Evolutionary conservation across 2,113 vertebrate species (phyloP).

Genomic region (Marmota flaviventris): DNA sequence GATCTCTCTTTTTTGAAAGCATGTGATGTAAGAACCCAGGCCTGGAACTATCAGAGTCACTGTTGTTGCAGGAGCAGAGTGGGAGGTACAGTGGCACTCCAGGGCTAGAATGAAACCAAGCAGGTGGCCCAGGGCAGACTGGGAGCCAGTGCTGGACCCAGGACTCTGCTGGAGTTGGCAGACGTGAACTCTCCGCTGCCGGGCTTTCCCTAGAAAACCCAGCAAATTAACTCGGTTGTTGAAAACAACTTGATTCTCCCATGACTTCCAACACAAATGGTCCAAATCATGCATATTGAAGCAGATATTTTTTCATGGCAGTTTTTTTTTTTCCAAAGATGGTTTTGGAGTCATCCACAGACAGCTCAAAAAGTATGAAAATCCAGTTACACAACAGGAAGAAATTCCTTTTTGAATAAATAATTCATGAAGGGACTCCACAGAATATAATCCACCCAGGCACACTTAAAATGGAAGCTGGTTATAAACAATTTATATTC

Average conservation of each 20-base stretch:
- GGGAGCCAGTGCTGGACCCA: not conserved
- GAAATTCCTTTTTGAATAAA: slow-evolving; percentile 44
- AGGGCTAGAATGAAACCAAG: not conserved
- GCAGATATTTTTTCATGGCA: slow-evolving; percentile 37
- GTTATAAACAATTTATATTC: slow-evolving; percentile 56
- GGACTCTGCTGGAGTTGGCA: not conserved
- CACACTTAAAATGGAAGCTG: slow-evolving; percentile 42
- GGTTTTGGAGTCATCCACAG: slow-evolving; percentile 31
- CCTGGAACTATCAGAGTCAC: not conserved
- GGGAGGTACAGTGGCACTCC: accelerated
- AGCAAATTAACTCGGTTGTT: not conserved
- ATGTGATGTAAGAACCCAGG: not conserved
- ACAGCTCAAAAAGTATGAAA: slow-evolving; percentile 42
- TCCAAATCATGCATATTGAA: slow-evolving; percentile 20
- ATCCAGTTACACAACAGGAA: slow-evolving; percentile 43
- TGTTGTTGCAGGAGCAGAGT: not conserved
- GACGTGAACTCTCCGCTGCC: not conserved
- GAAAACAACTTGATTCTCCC: not conserved
- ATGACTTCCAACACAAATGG: not conserved
- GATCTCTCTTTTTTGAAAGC: not conserved
- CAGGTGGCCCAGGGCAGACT: not conserved
- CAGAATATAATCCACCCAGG: not conserved
- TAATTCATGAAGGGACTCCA: slow-evolving; percentile 40
- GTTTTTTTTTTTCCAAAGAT: not conserved
- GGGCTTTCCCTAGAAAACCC: not conserved